Evolutionary conservation across 2,888 invertebrate species (phyloP), one percentile per base, ranked within the genome.

Genomic region (Pteria penguin): DNA sequence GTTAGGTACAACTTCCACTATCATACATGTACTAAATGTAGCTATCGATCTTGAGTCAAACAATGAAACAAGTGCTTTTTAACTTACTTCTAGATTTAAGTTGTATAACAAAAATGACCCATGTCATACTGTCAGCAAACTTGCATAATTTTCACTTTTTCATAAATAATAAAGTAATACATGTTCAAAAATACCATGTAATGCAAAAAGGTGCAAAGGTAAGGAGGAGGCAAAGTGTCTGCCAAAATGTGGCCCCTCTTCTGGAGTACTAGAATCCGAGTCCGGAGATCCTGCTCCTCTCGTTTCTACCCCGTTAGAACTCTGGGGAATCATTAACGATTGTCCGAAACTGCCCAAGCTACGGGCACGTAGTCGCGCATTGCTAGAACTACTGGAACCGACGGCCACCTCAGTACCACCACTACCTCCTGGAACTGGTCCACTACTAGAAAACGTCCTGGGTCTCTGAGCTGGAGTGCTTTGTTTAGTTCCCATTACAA

Each of bases 221-320:
- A 91, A 82, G 61, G 90, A 90, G 75, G 87, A 85, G 68, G 88
- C 84, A 66, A 88, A 84, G 60, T 72, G 78, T 65, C 79, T 80
- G 54, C 81, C 81, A 57, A 84, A 79, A 14, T 81, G 79, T n/a
- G 82, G 83, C 36, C 82, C 82, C 57, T 91, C 90, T n/a, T 90
- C 91, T 3, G 91, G 91, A 52, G 89, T 87, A 73, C 90, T 91
- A 27, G 89, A 87, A 78, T 91, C 91, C 45, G 91, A 91, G 73
- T 90, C 89, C 18, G 90, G 90, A n/a, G 88, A 87, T 72, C 84
- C 88, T 31, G 87, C 87, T 75, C 89, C 86, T 36, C 85, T 84
- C n/a, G 86, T 83, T 31, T 85, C 86, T 33, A 85, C 83, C 29
- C 82, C 76, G 71, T 85, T 87, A 67, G 88, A 88, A 57, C 84